A percentile compares a stretch with the other conserved stretches of the same genome.
Evolutionary conservation across 2,888 invertebrate genomes (phyloP).

Genomic region (Xestia xanthographa): DNA sequence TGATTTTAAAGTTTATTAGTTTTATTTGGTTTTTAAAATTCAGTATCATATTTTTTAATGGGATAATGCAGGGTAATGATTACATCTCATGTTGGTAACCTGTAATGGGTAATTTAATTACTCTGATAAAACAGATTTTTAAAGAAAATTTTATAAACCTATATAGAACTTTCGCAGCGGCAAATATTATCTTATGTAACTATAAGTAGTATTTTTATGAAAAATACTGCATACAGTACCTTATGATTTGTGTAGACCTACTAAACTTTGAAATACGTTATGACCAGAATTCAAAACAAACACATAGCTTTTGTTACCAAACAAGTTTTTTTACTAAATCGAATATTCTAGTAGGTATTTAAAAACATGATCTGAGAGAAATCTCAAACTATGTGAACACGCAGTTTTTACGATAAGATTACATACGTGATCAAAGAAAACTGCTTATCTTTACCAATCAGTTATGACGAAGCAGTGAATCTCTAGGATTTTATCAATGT

Average conservation of each 20-base stretch:
- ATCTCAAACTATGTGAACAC: background rate
- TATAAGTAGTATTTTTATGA: background rate
- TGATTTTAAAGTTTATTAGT: background rate
- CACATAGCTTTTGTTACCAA: background rate
- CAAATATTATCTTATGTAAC: background rate
- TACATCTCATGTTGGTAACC: background rate
- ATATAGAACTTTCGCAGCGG: background rate
- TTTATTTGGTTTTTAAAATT: background rate
- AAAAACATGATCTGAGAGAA: background rate
- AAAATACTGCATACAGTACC: background rate
- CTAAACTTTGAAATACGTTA: background rate
- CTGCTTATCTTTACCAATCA: constrained; percentile 24
- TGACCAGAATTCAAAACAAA: background rate
- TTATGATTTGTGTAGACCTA: background rate
- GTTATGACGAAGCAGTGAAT: background rate
- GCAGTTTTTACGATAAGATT: constrained; percentile 40
- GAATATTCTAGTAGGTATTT: background rate
- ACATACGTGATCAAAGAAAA: constrained; percentile 10
- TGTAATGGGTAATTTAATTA: background rate
- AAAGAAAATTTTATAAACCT: background rate
- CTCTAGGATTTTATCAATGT: background rate
- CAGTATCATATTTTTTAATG: background rate
- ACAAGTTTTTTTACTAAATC: constrained; percentile 12
- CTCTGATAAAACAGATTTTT: background rate
- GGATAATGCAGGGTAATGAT: background rate